Conservation (phyloP, 2,113 vertebrate genomes). For the Enhydra lutris region DNA sequence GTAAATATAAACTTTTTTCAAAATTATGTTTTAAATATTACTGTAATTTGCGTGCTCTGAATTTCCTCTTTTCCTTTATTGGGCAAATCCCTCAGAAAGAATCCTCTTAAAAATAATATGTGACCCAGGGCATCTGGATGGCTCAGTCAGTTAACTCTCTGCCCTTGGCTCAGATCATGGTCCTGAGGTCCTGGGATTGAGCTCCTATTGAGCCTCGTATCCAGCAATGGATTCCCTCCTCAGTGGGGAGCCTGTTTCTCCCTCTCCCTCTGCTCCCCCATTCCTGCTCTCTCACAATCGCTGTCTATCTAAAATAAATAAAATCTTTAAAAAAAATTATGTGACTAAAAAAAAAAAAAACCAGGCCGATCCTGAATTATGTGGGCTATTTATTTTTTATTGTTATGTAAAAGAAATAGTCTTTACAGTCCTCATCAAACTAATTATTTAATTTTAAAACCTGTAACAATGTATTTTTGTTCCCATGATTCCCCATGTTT, state of each 20-base stretch:
- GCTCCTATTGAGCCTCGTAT: not conserved
- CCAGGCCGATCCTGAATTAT: not conserved
- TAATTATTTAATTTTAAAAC: slow-evolving; percentile 7
- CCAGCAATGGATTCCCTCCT: not conserved
- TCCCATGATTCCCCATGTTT: not conserved
- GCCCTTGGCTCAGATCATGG: not conserved
- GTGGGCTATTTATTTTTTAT: slow-evolving; percentile 11
- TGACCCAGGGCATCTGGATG: not conserved
- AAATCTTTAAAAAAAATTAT: not conserved
- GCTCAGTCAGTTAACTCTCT: not conserved
- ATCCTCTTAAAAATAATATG: not conserved
- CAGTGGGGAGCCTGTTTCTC: not conserved
- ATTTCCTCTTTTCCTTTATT: not conserved
- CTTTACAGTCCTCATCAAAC: not conserved
- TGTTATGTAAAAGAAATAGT: not conserved
- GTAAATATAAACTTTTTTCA: not conserved
- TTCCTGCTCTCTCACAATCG: too few species aligned
- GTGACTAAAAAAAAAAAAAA: not conserved
- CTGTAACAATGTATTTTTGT: not conserved
- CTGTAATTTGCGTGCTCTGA: not conserved
- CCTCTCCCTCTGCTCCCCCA: too few species aligned
- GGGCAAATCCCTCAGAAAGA: not conserved
- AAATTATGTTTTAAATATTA: not conserved
- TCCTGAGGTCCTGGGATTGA: not conserved
- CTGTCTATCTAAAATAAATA: too few species aligned